Base-by-base conservation (phyloP, 2,888 invertebrate species). In the Emmelina monodactyla region DNA sequence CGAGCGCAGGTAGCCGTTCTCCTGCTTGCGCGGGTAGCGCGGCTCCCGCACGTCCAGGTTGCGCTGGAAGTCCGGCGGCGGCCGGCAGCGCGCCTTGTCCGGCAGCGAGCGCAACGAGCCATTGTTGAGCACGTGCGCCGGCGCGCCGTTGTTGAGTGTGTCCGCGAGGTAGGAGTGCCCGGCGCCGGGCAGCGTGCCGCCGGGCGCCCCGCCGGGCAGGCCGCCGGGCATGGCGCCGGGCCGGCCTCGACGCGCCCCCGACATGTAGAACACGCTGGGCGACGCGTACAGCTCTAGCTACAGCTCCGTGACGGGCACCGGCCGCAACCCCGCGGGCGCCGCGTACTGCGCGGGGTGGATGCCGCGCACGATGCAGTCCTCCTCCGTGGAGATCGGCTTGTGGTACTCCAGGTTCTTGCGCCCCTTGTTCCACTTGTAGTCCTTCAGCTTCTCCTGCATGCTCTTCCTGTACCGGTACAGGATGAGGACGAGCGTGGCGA, bases 231-330 rank as follows among this genome's bases (percentile, higher is more conserved):
- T 69, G 66, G 69, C 72, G 50, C 56, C 70, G 62, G 66, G 70
- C 70, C 82, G 75, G 51, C 81, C 75, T 59, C 72, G 71, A 55
- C 79, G 81, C 56, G 82, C 83, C 59, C 83, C 84, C 53, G 87
- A 86, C 82, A 89, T 82, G 85, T 87, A 89, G 83, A 82, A 89
- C 75, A 84, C 88, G 86, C 83, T 87, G 82, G 85, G 88, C 82
- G 91, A 91, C 86, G 92, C 91, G 90, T 91, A 91, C 81, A 91
- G 89, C 85, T 92, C 92, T 92, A 92, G 92, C 92, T 92, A 93
- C 90, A 93, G 92, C 69, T 92, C 93, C 83, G 93, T 93, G 56
- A 92, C 92, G 49, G 93, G 93, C 58, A 92, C 89, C 13, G 91
- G 89, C 58, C 69, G 66, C 58, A 63, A 78, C 72, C 70, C 71